Conservation (phyloP, 2,113 vertebrate species). For the Gallinago paraguaiae region DNA sequence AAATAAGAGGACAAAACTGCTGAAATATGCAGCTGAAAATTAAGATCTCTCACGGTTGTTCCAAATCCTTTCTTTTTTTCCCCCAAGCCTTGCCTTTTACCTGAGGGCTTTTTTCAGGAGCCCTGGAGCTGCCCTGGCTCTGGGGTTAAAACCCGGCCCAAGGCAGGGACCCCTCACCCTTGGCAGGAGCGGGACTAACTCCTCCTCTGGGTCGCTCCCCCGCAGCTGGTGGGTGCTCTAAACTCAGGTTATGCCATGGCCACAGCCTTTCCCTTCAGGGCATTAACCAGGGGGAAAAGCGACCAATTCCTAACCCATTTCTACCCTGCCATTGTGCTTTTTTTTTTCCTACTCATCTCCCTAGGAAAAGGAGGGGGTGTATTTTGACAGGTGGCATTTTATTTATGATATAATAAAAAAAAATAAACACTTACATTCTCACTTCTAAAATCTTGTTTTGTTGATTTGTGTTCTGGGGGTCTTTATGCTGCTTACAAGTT, state of each 20-base stretch:
- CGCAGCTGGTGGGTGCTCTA: background rate
- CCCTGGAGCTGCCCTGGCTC: background rate
- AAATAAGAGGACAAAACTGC: slow-evolving; percentile 1
- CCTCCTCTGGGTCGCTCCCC: background rate
- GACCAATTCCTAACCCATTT: background rate
- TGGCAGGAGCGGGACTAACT: background rate
- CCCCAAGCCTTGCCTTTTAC: background rate
- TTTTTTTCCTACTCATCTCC: background rate
- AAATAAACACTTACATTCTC: background rate
- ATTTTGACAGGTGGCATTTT: background rate
- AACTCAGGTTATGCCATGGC: background rate
- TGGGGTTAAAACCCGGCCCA: background rate
- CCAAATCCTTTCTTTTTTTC: background rate
- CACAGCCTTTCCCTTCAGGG: background rate
- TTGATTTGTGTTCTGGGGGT: background rate
- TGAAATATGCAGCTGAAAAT: slow-evolving; percentile 9
- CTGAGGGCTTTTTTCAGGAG: background rate
- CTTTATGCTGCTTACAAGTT: background rate
- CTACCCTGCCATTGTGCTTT: background rate
- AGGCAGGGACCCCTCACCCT: rapidly evolving
- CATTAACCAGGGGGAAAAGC: background rate
- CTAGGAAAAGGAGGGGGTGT: background rate
- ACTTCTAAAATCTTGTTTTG: background rate
- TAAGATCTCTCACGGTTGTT: background rate
- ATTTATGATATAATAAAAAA: background rate